Base-by-base conservation (phyloP, 2,797 vertebrate species). In the Enoplosus armatus region DNA sequence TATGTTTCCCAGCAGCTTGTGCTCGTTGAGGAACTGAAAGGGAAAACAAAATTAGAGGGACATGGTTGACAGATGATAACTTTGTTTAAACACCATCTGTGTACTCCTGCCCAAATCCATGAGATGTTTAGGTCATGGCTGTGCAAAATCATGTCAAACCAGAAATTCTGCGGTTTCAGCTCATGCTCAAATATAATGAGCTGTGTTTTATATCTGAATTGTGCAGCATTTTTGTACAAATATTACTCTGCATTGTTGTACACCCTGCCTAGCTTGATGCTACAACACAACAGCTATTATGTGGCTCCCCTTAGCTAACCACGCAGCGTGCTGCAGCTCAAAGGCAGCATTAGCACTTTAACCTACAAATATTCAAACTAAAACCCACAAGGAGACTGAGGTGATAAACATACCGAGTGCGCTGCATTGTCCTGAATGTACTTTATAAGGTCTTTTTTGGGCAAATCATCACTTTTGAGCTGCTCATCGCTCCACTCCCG, bases 391-490 rank as follows among this genome's bases (percentile, higher is more conserved):
- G 0, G 0, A 4, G 2, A 5, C 20, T 3, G 1, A 24, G 2
- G 60, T 4, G 26, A 27, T 2, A 35, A 58, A 86, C 95, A 51
- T 95, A 97, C 98, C 96, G 96, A 95, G 69, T 97, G 95, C 6
- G 97, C 95, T 11, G 96, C 97, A 85, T 97, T 96, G 58, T 98
- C 96, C 95, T 99, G 97, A 5, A 99, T 95, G 93, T 99, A 99
- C 81, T 95, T 96, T 91, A 99, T 98, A 20, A 99, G 84, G 61
- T 99, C 97, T 92, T 98, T 97, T 94, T 99, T 99, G 39, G 97
- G 92, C 33, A 99, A 91, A 87, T 97, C 96, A 3, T 99, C 97
- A 91, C 95, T 96, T 88, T 96, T 97, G 66, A 99, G 96, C 93
- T 98, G 96, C 93, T 98, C 97, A 0, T 95, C 91, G 90, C 93